phyloP scores from a whole-genome alignment of 2,888 invertebrate species.

The Pyrrhosoma nymphula region DNA sequence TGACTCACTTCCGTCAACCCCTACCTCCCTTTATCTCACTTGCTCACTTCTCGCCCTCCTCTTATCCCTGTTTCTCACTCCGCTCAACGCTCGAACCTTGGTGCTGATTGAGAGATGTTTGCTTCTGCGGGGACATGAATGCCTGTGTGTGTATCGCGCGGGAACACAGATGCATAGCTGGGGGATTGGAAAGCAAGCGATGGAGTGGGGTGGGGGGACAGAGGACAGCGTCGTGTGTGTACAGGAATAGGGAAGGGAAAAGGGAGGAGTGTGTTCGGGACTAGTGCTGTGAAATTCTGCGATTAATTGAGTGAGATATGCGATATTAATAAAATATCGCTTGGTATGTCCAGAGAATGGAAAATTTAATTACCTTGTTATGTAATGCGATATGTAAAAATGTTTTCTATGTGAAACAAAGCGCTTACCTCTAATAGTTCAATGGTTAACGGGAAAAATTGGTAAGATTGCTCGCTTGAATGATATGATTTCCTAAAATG shows the following conservation, averaged over 20 bases:
- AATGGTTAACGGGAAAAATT: too few relatives aligned
- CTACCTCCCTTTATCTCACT: background rate
- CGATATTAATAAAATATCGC: too few relatives aligned
- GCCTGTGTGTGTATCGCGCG: background rate
- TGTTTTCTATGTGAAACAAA: too few relatives aligned
- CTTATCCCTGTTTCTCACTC: background rate
- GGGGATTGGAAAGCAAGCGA: background rate
- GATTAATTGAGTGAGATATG: too few relatives aligned
- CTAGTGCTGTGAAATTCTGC: too few relatives aligned
- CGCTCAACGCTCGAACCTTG: background rate
- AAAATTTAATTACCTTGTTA: too few relatives aligned
- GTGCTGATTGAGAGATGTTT: constrained; percentile 56
- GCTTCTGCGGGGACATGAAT: background rate
- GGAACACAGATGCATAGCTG: background rate
- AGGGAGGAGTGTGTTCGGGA: background rate
- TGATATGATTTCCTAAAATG: too few relatives aligned
- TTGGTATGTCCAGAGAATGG: too few relatives aligned
- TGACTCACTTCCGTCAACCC: background rate
- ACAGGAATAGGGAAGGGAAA: background rate
- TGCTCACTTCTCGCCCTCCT: background rate
- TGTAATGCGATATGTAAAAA: too few relatives aligned
- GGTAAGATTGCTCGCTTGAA: too few relatives aligned
- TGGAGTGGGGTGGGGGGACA: background rate
- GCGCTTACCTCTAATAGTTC: too few relatives aligned
- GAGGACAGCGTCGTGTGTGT: background rate